Evolutionary conservation across 1,140 invertebrate species (phyloP).

Genomic region (Diabrotica undecimpunctata): DNA sequence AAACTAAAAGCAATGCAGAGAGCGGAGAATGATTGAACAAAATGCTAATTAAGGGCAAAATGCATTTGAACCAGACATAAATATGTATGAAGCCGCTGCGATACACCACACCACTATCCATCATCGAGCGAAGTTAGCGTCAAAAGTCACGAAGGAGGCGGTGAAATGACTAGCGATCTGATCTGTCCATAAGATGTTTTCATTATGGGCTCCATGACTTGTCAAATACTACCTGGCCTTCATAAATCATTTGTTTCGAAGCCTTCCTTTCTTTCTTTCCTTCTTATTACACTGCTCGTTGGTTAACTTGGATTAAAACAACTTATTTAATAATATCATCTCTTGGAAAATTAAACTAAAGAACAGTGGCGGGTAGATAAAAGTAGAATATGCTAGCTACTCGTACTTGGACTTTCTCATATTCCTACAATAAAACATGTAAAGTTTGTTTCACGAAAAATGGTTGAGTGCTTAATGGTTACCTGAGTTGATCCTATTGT

Average conservation of each 20-base stretch:
- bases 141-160: slow-evolving; percentile 48
- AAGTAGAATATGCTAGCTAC: too few species aligned
- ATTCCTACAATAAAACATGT: too few species aligned
- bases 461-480: too few species aligned
- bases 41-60: slow-evolving; percentile 45
- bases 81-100: slow-evolving; percentile 39
- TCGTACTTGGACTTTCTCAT: too few species aligned
- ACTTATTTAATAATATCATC: slow-evolving; percentile 13
- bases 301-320: slow-evolving; percentile 3
- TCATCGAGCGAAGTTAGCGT: slow-evolving; percentile 44
- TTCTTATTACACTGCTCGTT: neutral
- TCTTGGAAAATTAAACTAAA: neutral
- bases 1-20: slow-evolving; percentile 5
- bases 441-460: too few species aligned
- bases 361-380: neutral
- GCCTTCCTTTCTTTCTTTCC: slow-evolving; percentile 1
- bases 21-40: slow-evolving; percentile 40
- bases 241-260: slow-evolving; percentile 37
- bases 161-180: slow-evolving; percentile 48
- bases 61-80: slow-evolving; percentile 31
- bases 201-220: slow-evolving; percentile 48
- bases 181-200: slow-evolving; percentile 48
- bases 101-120: slow-evolving; percentile 35
- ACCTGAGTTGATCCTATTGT: too few species aligned
- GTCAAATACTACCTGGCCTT: slow-evolving; percentile 39